Evolutionary conservation across 2,888 invertebrate genomes (phyloP).

Genomic region (Digitonthophagus gazella): DNA sequence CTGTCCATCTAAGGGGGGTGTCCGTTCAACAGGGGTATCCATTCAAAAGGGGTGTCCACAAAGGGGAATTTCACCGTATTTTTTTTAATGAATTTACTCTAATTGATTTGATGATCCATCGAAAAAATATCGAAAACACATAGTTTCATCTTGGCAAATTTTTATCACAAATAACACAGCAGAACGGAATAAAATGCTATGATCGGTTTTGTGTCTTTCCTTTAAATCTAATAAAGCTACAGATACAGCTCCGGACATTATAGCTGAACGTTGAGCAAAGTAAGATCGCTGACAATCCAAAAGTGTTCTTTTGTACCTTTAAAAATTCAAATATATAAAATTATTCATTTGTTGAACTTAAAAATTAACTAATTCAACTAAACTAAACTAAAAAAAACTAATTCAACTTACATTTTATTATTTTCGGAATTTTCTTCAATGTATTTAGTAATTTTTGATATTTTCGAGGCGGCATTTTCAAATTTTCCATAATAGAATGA

Average conservation of each 20-base stretch:
- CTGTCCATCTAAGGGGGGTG: too few relatives aligned
- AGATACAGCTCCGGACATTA: constrained; percentile 70
- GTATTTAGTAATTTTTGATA: constrained; percentile 76
- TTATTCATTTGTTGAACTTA: constrained; percentile 7
- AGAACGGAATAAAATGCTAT: constrained; percentile 80
- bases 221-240: constrained; percentile 68
- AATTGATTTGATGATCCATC: constrained; percentile 64
- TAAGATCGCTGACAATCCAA: constrained; percentile 82
- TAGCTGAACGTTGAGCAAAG: constrained; percentile 64
- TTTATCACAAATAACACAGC: constrained; percentile 89
- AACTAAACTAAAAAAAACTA: too few relatives aligned
- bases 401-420: constrained; percentile 67
- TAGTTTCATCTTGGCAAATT: constrained; percentile 92
- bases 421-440: constrained; percentile 75
- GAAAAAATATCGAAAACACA: constrained; percentile 90
- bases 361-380: constrained; percentile 11
- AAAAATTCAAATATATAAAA: constrained; percentile 29
- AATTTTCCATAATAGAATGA: constrained; percentile 94
- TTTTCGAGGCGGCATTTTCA: constrained; percentile 84
- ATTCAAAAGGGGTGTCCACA: too few relatives aligned
- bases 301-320: constrained; percentile 68
- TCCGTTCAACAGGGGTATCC: too few relatives aligned
- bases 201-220: constrained; percentile 66
- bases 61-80: too few relatives aligned
- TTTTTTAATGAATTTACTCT: constrained; percentile 50